Percentiles rank a stretch among this genome's conserved stretches.
Conservation (phyloP, 1,140 invertebrate genomes). For the Saccostrea glomerata region DNA sequence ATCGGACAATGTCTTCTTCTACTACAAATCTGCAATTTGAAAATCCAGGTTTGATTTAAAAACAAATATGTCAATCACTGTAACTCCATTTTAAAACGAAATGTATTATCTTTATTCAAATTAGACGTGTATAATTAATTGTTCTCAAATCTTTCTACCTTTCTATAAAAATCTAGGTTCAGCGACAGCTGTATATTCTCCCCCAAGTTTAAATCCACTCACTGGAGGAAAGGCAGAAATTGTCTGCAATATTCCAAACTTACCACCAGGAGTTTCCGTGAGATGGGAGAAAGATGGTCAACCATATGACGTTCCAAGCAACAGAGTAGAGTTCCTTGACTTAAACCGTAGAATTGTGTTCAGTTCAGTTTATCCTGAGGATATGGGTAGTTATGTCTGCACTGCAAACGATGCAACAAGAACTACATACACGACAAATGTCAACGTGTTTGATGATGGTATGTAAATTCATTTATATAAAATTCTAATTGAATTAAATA, state of each 20-base stretch:
- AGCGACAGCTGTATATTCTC: not conserved
- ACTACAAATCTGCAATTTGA: not conserved
- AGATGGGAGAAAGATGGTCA: not conserved
- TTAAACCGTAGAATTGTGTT: not conserved
- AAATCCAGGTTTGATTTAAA: not conserved
- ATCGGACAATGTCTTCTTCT: not conserved
- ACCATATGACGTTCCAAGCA: not conserved
- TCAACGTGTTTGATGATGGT: not conserved
- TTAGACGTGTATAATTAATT: too few relatives aligned
- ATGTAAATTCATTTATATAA: not conserved
- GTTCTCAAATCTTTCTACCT: too few relatives aligned
- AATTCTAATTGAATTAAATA: too few relatives aligned
- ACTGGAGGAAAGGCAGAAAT: not conserved
- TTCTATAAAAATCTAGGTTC: not conserved
- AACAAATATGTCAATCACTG: too few relatives aligned
- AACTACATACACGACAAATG: not conserved
- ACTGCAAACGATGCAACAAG: not conserved
- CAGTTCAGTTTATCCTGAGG: slow-evolving; percentile 8
- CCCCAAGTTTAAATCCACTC: not conserved
- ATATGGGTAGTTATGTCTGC: not conserved
- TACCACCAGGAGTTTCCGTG: not conserved
- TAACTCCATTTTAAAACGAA: too few relatives aligned
- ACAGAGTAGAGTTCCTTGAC: not conserved
- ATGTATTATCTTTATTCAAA: too few relatives aligned
- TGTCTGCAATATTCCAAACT: not conserved